Evolutionary conservation across 1,140 invertebrate species (phyloP), one percentile per base, ranked within the genome.

Genomic region (Dreissena polymorpha): DNA sequence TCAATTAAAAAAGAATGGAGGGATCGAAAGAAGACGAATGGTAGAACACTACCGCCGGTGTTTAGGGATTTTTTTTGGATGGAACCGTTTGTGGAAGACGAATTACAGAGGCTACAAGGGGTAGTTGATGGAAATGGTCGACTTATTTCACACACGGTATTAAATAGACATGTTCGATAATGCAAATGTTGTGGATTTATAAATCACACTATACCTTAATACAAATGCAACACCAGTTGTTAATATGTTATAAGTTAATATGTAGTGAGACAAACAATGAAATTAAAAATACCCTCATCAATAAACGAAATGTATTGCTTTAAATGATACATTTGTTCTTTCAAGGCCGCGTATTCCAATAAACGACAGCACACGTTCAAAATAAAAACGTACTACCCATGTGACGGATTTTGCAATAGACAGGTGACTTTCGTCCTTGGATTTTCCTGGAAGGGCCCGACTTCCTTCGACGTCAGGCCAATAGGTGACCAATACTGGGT

Each of bases 401-500:
- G 75, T 39, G n/a, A 60, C 21, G 49, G 39, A 10, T 50, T 68
- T 27, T 53, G 67, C 65, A 70, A 79, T 18, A 70, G 77, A 63
- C n/a, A 5, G 0, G 77, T 79, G 5, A 79, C 77, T 12, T 79
- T 79, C 68, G 77, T 71, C 0, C 68, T 79, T 57, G 77, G 77
- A 8, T 79, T 79, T 39, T 57, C 77, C 6, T 77, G 75, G 75
- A 77, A 77, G 53, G 64, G 60, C 16, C 75, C 75, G n/a, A 68
- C 50, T 12, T 65, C 77, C 10, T 71, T 79, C 70, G 77, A 79
- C 64, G 77, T 79, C 10, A 10, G 27, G 23, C 63, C 67, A 57
- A 68, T 21, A 16, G 63, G 73, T 76, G 39, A 39, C 2, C 39
- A 39, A 39, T 39, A 39, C 39, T 39, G 39, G 39, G 39, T 39